Evolutionary conservation across 2,888 invertebrate species (phyloP), one percentile per base, ranked within the genome.

Genomic region (Pilophorus perplexus): DNA sequence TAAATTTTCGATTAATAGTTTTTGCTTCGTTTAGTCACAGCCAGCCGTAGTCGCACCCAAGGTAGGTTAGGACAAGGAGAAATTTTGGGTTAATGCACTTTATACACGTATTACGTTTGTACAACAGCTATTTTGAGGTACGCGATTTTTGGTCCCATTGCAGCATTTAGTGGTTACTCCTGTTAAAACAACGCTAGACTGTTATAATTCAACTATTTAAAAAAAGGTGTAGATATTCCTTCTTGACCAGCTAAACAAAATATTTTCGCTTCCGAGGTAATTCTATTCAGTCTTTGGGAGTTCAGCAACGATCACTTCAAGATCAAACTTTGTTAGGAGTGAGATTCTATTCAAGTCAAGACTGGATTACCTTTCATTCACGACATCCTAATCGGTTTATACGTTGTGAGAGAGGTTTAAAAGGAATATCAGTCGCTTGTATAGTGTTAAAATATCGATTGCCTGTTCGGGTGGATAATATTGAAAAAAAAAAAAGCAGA

Each of bases 11-110:
- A 33, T 33, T 33, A 33, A 33, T 33, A 8, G 6, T 33, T 12
- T 33, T 38, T 40, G 25, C 18, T 44, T 5, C n/a, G 20, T 50
- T 64, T 52, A 64, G 64, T 64, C 18, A 44, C 64, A 54, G 64
- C 64, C 64, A 64, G 64, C 37, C 52, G 37, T 37, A 14, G 14
- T 50, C 16, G 40, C 59, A 42, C 59, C 42, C 59, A 42, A 8
- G 27, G 59, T 23, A 25, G 12, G 48, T 48, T 48, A 18, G 12
- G 6, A 8, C 6, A 33, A 33, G 33, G 33, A 12, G 33, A n/a
- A n/a, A n/a, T n/a, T n/a, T n/a, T n/a, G n/a, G n/a, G n/a, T n/a
- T n/a, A n/a, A n/a, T n/a, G n/a, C n/a, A n/a, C n/a, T n/a, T n/a
- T n/a, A n/a, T n/a, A n/a, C n/a, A n/a, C n/a, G n/a, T n/a, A n/a